A percentile compares a stretch with the other conserved stretches of the same genome.
Evolutionary conservation across 2,113 vertebrate species (phyloP).

Genomic region (Capricornis sumatraensis): DNA sequence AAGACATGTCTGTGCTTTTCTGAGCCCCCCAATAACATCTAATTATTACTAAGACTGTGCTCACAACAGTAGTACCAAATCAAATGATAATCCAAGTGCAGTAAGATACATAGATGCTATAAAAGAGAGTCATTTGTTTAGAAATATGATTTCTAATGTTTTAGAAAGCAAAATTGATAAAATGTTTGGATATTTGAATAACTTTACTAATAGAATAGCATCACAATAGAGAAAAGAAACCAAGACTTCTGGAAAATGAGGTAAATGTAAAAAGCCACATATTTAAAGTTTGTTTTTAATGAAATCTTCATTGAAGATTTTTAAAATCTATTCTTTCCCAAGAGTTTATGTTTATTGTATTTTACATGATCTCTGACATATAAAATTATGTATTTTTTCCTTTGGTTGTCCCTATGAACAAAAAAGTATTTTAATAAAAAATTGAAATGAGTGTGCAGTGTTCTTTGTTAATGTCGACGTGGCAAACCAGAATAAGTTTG

Average conservation of each 20-base stretch:
- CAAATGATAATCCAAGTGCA: not conserved
- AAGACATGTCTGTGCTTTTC: not conserved
- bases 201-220: slow-evolving; percentile 31
- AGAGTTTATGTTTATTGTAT: not conserved
- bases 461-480: not conserved
- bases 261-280: not conserved
- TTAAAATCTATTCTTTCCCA: not conserved
- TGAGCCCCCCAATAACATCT: not conserved
- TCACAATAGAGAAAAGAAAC: not conserved
- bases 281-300: not conserved
- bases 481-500: not conserved
- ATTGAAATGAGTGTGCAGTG: not conserved
- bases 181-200: slow-evolving; percentile 8
- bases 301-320: slow-evolving; percentile 8
- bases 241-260: not conserved
- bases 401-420: slow-evolving; percentile 45
- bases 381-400: slow-evolving; percentile 8
- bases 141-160: not conserved
- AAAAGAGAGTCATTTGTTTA: not conserved
- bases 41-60: not conserved
- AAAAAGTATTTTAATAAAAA: slow-evolving; percentile 71
- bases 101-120: not conserved
- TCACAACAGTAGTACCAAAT: not conserved
- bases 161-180: slow-evolving; percentile 24
- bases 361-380: not conserved